Conservation (phyloP, 2,888 invertebrate species). For the Eupithecia centaureata region DNA sequence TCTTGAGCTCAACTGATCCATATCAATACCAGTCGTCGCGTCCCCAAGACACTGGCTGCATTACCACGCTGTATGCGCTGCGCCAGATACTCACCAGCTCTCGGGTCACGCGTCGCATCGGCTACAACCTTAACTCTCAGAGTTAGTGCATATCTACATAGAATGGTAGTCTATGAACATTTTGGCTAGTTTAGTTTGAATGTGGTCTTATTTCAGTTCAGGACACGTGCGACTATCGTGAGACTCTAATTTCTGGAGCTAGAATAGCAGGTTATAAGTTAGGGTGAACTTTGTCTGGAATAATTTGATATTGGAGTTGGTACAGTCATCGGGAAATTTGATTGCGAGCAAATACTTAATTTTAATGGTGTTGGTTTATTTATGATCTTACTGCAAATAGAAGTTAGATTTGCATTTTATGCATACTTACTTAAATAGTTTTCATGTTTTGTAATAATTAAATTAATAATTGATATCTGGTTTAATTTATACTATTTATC, state of each 20-base stretch:
- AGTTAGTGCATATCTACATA: neutral
- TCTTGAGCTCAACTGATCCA: no score
- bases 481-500: no score
- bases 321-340: neutral
- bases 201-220: slow-evolving; percentile 32
- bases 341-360: neutral
- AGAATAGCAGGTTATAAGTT: slow-evolving; percentile 26
- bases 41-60: no score
- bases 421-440: neutral
- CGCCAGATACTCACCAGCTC: no score
- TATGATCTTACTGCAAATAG: neutral
- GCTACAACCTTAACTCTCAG: neutral
- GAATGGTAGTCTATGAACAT: slow-evolving; percentile 22
- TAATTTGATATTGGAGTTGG: slow-evolving; percentile 7
- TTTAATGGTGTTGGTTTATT: neutral
- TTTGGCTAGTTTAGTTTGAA: slow-evolving; percentile 27
- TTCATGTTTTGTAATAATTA: no score
- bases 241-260: slow-evolving; percentile 32
- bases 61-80: no score
- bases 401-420: neutral
- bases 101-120: no score
- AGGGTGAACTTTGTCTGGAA: slow-evolving; percentile 10
- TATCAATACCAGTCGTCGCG: no score
- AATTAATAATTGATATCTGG: no score
- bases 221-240: slow-evolving; percentile 34